A percentile compares a stretch with the other conserved stretches of the same genome.
phyloP scores from a whole-genome alignment of 30 jellyfish, hydroid and myxozoan genomes.

The Nemopilema nomurai region DNA sequence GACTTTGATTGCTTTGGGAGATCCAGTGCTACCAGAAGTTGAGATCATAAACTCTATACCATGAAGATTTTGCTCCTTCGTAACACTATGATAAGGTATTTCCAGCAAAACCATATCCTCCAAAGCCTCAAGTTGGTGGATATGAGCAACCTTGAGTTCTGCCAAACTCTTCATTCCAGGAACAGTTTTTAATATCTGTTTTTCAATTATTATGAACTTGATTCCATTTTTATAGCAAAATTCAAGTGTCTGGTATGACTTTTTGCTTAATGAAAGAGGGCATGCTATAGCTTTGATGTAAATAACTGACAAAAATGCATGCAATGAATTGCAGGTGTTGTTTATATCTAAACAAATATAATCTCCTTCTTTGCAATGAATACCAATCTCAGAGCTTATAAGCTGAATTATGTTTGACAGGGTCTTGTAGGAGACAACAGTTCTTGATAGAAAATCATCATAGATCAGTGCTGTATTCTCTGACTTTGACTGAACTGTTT shows the following conservation, averaged over 20 bases:
- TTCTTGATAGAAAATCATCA: conserved; percentile 6
- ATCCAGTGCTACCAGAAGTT: conserved; percentile 94
- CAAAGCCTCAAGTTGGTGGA: not conserved
- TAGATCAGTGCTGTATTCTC: conserved; percentile 14
- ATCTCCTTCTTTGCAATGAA: conserved; percentile 14
- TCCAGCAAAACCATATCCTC: not conserved
- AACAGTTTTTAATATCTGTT: not conserved
- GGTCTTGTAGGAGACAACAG: conserved; percentile 10
- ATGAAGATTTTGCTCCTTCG: not conserved
- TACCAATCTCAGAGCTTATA: not conserved
- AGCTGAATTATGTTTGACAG: conserved; percentile 2
- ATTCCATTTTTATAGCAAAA: conserved; percentile 4
- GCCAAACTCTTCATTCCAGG: not conserved
- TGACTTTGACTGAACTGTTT: not conserved
- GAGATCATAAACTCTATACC: conserved; percentile 63
- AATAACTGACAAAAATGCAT: conserved; percentile 25
- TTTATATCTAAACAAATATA: conserved; percentile 32
- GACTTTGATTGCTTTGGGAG: conserved; percentile 68
- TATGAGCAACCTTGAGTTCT: not conserved
- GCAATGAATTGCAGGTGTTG: not conserved
- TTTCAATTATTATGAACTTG: not conserved
- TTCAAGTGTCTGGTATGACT: not conserved
- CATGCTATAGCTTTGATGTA: conserved; percentile 29
- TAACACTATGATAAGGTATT: not conserved
- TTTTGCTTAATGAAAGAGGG: conserved; percentile 24